A percentile compares a stretch with the other conserved stretches of the same genome.
These are phyloP conservation scores for Columba guinea DNA, from an alignment of 2,797 vertebrate species.

Conservation along the genomic window DNA sequence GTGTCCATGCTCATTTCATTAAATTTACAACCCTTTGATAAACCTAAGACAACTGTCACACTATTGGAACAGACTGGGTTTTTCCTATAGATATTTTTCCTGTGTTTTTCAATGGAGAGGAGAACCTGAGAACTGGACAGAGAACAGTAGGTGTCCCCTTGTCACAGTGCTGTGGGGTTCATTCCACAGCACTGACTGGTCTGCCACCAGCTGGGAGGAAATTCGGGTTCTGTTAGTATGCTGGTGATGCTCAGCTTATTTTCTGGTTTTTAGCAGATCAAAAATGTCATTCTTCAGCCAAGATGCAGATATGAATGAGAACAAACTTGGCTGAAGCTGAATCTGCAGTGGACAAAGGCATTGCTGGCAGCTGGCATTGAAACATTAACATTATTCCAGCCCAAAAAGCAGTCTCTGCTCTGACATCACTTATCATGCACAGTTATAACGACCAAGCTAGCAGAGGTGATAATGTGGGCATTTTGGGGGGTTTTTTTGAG, in stretches of 20 bases:
- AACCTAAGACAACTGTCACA: neutral
- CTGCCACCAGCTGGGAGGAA: neutral
- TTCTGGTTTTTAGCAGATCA: neutral
- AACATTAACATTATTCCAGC: neutral
- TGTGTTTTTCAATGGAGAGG: neutral
- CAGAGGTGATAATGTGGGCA: neutral
- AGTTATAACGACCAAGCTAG: neutral
- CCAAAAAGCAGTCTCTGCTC: neutral
- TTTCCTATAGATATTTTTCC: neutral
- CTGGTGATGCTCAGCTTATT: neutral
- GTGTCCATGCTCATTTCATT: neutral
- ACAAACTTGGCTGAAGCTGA: conserved; percentile 21
- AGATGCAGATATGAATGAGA: neutral
- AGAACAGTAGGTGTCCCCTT: neutral
- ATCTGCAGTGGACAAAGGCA: neutral
- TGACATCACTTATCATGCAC: neutral
- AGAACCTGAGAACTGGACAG: neutral
- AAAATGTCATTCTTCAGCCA: conserved; percentile 28
- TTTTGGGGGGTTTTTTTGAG: neutral
- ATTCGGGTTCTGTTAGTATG: neutral
- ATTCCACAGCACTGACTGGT: neutral
- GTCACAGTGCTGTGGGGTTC: neutral
- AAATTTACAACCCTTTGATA: neutral
- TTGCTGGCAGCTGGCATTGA: neutral
- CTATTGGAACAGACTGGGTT: neutral